Evolutionary conservation across 2,797 vertebrate genomes (phyloP).

Genomic region (Phoeniculus purpureus): DNA sequence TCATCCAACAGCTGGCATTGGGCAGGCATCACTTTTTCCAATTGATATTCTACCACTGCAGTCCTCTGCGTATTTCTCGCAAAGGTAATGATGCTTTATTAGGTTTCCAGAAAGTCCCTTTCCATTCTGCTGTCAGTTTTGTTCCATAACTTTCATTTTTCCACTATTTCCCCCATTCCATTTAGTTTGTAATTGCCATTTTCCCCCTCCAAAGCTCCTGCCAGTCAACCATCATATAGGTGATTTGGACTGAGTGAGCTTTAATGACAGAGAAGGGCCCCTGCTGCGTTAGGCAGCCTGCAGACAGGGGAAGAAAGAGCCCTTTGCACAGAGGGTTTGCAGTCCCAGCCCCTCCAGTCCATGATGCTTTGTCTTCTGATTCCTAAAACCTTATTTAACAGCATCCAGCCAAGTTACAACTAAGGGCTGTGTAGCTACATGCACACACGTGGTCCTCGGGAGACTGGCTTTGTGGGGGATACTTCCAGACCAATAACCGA

Average conservation of each 20-base stretch:
- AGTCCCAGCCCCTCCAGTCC: neutral
- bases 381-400: conserved; percentile 4
- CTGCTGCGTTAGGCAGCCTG: neutral
- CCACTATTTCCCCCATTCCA: conserved; percentile 33
- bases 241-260: conserved; percentile 42
- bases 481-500: neutral
- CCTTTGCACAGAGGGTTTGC: neutral
- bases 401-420: neutral
- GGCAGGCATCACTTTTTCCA: neutral
- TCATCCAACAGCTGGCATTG: rapidly evolving
- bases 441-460: neutral
- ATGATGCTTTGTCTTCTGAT: neutral
- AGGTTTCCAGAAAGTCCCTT: conserved; percentile 36
- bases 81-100: conserved; percentile 54
- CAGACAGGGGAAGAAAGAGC: conserved; percentile 24
- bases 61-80: neutral
- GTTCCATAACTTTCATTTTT: conserved; percentile 35
- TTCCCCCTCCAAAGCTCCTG: conserved; percentile 45
- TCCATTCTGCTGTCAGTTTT: conserved; percentile 44
- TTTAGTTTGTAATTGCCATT: conserved; percentile 37
- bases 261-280: neutral
- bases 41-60: neutral
- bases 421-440: neutral
- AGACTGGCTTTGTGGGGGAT: neutral
- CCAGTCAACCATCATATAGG: conserved; percentile 35